Evolutionary conservation across 2,113 vertebrate species (phyloP), one percentile per base, ranked within the genome.

Genomic region (Stomatorhinus ivindoensis): DNA sequence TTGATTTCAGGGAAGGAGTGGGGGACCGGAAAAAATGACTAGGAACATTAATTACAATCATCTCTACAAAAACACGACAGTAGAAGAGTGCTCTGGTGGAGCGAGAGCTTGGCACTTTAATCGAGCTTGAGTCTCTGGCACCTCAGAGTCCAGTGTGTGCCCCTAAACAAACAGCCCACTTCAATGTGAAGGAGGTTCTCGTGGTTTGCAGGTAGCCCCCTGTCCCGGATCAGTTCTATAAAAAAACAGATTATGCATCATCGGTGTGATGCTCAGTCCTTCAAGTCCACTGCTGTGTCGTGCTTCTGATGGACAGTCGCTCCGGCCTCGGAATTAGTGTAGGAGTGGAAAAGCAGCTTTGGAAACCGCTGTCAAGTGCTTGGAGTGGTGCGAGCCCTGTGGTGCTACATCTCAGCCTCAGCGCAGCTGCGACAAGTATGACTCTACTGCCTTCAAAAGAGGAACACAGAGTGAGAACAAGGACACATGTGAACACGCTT

Each of bases 371-470:
- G 46, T 82, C 80, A 85, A 88, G 85, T 89, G 42, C 91, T 39
- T 83, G 89, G 44, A 91, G 88, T 90, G 87, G 87, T 91, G 17
- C 53, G 46, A 87, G 61, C 86, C 88, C 21, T 42, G 27, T 55
- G 17, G 89, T 88, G 69, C 87, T 92, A 89, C 91, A 90, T 17
- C 35, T 65, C 39, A 19, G 47, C 58, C 91, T 96, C 95, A 97
- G 89, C 95, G 94, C 76, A 98, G 95, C 91, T 97, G 97, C 93
- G 96, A 97, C 94, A 98, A 96, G 95, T 97, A 97, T 65, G 96
- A 95, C 92, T 97, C 96, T 92, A 98, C 95, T 93, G 94, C 95
- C 97, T 98, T 92, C 76, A 92, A 51, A 89, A 85, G 58, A 90
- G 90, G 86, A 53, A 0, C 27, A 84, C 91, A 17, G 11, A 87